Conservation (phyloP, 2,113 vertebrate genomes). For the Amphiprion percula region DNA sequence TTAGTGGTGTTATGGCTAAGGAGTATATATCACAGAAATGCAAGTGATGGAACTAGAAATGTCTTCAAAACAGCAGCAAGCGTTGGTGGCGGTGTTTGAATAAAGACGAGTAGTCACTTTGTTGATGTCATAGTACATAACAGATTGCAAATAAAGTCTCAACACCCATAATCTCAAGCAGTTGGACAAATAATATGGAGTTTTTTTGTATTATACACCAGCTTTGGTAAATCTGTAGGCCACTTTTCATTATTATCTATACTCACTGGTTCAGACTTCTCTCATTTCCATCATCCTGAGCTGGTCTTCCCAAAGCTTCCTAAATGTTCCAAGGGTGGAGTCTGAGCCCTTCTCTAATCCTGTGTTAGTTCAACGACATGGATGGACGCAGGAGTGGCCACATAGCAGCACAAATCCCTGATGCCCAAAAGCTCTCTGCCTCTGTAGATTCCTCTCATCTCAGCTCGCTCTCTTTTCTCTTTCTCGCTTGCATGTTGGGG, state of each 20-base stretch:
- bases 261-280: conserved; percentile 22
- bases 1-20: conserved; percentile 3
- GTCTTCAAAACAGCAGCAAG: neutral
- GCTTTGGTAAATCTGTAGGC: conserved; percentile 8
- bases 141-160: neutral
- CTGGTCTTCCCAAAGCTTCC: conserved; percentile 38
- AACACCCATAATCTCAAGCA: neutral
- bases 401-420: conserved; percentile 41
- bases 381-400: conserved; percentile 49
- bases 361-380: conserved; percentile 52
- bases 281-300: conserved; percentile 29
- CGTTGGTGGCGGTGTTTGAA: neutral
- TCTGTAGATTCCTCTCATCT: conserved; percentile 57
- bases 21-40: neutral
- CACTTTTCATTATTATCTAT: conserved; percentile 27
- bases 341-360: conserved; percentile 68
- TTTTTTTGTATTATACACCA: conserved; percentile 15
- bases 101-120: neutral
- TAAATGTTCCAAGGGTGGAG: conserved; percentile 33
- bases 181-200: conserved; percentile 3
- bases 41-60: neutral
- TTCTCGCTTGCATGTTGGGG: conserved; percentile 1
- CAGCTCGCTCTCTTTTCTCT: conserved; percentile 17
- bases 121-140: neutral
- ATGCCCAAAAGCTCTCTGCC: conserved; percentile 46